phyloP scores from a whole-genome alignment of 2,888 invertebrate species.

The Drosophila maculinotata region DNA sequence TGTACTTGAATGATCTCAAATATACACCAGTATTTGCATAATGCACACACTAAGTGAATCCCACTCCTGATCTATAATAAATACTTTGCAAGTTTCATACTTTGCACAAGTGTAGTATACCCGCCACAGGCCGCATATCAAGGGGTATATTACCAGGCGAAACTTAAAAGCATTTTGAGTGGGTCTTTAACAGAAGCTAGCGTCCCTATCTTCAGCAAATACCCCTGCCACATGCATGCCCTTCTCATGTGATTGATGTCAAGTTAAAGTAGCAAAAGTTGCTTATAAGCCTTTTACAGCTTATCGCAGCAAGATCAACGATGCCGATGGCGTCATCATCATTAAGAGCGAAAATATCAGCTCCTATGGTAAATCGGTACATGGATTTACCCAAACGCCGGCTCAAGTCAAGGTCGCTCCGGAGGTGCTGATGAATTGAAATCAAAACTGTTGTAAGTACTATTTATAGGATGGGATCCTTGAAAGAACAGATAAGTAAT shows the following conservation, averaged over 20 bases:
- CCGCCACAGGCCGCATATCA: background rate
- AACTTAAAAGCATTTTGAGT: slow-evolving; percentile 74
- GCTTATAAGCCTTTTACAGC: slow-evolving; percentile 39
- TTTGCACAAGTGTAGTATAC: slow-evolving; percentile 1
- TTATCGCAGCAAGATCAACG: slow-evolving; percentile 55
- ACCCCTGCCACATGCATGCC: slow-evolving; percentile 9
- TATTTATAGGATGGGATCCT: no score
- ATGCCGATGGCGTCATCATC: slow-evolving; percentile 45
- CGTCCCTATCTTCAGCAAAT: slow-evolving; percentile 11
- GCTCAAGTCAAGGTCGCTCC: slow-evolving; percentile 33
- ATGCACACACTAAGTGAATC: no score
- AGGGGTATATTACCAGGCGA: slow-evolving; percentile 49
- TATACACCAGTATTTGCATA: no score
- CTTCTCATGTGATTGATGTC: slow-evolving; percentile 63
- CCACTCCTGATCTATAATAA: no score
- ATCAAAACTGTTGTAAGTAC: no score
- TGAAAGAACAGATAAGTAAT: no score
- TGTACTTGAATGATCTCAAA: background rate
- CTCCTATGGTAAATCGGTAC: slow-evolving; percentile 5
- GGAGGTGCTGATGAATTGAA: background rate
- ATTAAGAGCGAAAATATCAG: slow-evolving; percentile 37
- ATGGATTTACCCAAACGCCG: slow-evolving; percentile 9
- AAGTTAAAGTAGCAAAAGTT: slow-evolving; percentile 69
- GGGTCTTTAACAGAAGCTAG: slow-evolving; percentile 71
- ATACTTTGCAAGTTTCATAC: no score